Base-by-base conservation (phyloP, 2,113 vertebrate genomes). In the Climacteris rufus region DNA sequence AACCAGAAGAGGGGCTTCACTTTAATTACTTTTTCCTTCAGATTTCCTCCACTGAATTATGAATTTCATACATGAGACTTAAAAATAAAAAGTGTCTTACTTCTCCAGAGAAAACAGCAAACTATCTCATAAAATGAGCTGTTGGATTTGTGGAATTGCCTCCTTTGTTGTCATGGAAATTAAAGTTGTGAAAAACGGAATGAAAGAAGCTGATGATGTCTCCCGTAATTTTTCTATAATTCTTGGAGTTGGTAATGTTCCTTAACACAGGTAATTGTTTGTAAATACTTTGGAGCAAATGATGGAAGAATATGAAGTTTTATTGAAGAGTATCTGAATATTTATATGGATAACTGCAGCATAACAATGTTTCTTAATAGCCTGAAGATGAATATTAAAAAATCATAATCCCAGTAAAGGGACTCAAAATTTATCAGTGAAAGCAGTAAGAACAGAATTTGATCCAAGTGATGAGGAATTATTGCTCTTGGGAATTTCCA, bases 151-250 rank as follows among this genome's bases (percentile, higher is more conserved):
- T 63, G n/a, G 72, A 83, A 71, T 93, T 95, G 86, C 66, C 90
- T 97, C 31, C 49, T 95, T 93, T 97, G 91, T 96, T 94, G 94
- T 82, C 86, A 96, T 89, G 79, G 93, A 93, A 96, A 97, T 85
- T 56, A 83, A 81, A 94, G 61, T 87, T 95, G 97, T 96, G 85
- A 96, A 88, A 96, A 95, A 94, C 71, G 56, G 76, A 93, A 93
- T 83, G 63, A 97, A 87, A 94, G 83, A 94, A 78, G 75, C 50
- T 91, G 56, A 87, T 78, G 74, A 95, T 93, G 18, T 28, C 49
- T 89, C 81, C 37, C 59, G 5, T 87, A 44, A 53, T 94, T 90
- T 79, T 79, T 42, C 66, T 78, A 18, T 42, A 89, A 45, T 14
- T 66, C 94, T 86, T 78, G 31, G 33, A 93, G 14, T 74, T 93